phyloP scores from a whole-genome alignment of 1,140 invertebrate genomes.

The Andricus grossulariae region DNA sequence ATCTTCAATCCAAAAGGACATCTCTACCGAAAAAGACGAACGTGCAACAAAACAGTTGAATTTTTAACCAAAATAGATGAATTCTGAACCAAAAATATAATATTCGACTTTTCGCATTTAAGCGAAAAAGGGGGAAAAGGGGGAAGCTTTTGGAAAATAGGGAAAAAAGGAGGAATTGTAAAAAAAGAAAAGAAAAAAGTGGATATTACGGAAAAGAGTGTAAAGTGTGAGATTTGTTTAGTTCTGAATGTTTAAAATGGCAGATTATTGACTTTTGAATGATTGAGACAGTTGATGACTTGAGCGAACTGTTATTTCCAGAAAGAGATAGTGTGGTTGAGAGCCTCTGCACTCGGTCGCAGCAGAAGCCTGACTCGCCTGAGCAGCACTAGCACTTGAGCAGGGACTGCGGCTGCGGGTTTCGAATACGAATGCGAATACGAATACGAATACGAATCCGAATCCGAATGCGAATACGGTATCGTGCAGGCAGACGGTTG shows the following conservation, averaged over 20 bases:
- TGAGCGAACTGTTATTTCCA: neutral
- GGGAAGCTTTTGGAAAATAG: no score
- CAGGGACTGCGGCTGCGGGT: slow-evolving; percentile 35
- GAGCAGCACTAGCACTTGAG: neutral
- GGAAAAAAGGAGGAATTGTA: no score
- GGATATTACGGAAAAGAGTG: no score
- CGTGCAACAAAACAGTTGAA: accelerated
- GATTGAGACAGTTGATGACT: neutral
- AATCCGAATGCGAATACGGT: slow-evolving; percentile 34
- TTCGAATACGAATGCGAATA: slow-evolving; percentile 40
- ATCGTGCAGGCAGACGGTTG: slow-evolving; percentile 39
- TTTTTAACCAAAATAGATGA: no score
- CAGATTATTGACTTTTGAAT: neutral
- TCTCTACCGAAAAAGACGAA: no score
- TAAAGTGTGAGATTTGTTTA: no score
- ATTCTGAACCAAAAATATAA: no score
- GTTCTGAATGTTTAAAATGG: neutral
- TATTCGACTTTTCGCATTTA: no score
- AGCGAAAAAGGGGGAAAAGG: no score
- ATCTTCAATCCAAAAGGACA: no score
- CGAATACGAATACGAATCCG: slow-evolving; percentile 21
- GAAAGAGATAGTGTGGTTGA: slow-evolving; percentile 35
- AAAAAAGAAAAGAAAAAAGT: no score
- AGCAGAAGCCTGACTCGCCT: slow-evolving; percentile 28
- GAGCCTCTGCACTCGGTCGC: slow-evolving; percentile 35